Conservation (phyloP, 2,888 invertebrate genomes). For the Protodeltote pygarga region DNA sequence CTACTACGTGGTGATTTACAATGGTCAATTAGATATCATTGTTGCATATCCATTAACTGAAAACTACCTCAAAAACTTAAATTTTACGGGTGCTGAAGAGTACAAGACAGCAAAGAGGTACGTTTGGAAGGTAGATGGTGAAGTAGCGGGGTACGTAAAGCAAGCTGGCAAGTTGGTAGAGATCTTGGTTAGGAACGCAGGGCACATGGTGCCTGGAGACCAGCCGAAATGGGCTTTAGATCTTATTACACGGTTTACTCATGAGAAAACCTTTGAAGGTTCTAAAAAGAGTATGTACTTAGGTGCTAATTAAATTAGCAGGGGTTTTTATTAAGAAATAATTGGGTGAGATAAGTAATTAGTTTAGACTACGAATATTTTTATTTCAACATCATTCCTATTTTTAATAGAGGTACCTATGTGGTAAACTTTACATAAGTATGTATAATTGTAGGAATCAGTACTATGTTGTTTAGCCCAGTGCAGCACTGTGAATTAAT, state of each 20-base stretch:
- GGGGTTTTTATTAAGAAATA: constrained; percentile 2
- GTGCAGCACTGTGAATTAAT: no score
- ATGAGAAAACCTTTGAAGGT: constrained; percentile 77
- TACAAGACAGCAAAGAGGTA: constrained; percentile 89
- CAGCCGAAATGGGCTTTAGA: constrained; percentile 92
- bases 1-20: constrained; percentile 93
- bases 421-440: no score
- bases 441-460: no score
- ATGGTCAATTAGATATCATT: constrained; percentile 96
- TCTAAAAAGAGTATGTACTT: constrained; percentile 40
- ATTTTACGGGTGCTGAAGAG: constrained; percentile 89
- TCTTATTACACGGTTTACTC: constrained; percentile 90
- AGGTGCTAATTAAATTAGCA: constrained; percentile 23
- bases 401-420: no score
- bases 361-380: no score
- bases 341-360: background rate
- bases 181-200: constrained; percentile 92
- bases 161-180: constrained; percentile 91
- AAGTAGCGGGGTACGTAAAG: constrained; percentile 92
- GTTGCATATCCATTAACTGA: constrained; percentile 95
- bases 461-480: no score
- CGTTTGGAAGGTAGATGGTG: constrained; percentile 90
- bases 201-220: constrained; percentile 94
- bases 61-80: constrained; percentile 91
- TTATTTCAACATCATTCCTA: no score